A percentile compares a stretch with the other conserved stretches of the same genome.
Evolutionary conservation across 2,888 invertebrate genomes (phyloP).

Genomic region (Lepidochitona cinerea): DNA sequence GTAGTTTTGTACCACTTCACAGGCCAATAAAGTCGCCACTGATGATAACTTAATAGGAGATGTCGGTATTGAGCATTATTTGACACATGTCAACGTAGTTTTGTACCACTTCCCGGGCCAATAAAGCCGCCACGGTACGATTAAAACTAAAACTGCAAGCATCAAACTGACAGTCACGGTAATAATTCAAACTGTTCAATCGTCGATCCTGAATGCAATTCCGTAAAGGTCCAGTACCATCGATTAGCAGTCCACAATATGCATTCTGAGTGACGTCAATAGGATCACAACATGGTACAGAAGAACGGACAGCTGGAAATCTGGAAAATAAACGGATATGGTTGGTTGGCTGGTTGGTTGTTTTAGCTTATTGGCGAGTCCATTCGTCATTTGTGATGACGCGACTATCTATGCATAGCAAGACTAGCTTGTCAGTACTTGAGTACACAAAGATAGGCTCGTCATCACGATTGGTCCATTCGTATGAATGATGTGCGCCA

Average conservation of each 20-base stretch:
- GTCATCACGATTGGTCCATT: too few species aligned
- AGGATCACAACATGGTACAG: not conserved
- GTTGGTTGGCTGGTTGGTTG: too few species aligned
- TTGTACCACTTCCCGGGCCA: not conserved
- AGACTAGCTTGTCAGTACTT: too few species aligned
- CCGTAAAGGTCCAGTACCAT: not conserved
- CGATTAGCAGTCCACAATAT: not conserved
- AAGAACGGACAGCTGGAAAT: not conserved
- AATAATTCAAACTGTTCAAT: not conserved
- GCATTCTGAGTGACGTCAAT: not conserved
- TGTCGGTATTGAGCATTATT: not conserved
- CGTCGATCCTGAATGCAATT: not conserved
- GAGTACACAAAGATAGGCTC: too few species aligned
- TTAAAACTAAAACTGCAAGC: not conserved
- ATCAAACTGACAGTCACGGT: constrained; percentile 5
- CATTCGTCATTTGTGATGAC: too few species aligned
- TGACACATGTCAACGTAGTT: constrained; percentile 1
- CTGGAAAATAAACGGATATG: not conserved
- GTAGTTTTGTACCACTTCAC: not conserved
- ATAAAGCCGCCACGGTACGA: not conserved
- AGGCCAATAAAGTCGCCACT: not conserved
- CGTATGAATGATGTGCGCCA: too few species aligned
- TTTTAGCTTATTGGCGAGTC: too few species aligned
- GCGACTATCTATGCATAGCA: too few species aligned
- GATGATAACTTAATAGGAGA: not conserved